Evolutionary conservation across 2,797 vertebrate species (phyloP).

Genomic region (Helostoma temminkii): DNA sequence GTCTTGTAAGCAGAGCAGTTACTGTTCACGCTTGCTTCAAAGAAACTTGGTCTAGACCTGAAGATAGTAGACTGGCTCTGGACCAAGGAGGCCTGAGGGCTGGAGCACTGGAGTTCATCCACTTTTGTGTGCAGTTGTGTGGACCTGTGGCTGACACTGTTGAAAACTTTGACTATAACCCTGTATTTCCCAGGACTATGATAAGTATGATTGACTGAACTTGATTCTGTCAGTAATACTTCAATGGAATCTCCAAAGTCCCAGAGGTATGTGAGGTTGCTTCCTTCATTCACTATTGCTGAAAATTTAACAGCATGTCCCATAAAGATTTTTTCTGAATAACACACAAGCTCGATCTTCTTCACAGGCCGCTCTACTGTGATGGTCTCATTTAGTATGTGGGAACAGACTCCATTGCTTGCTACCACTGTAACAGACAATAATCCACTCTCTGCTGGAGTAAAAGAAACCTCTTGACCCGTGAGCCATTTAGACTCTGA

Average conservation of each 20-base stretch:
- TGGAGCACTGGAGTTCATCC: slow-evolving; percentile 72
- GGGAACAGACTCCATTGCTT: slow-evolving; percentile 76
- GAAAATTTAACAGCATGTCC: slow-evolving; percentile 72
- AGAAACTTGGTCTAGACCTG: slow-evolving; percentile 75
- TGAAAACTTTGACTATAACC: slow-evolving; percentile 74
- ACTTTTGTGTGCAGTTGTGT: slow-evolving; percentile 67
- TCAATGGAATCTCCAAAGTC: slow-evolving; percentile 78
- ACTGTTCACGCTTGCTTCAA: slow-evolving; percentile 82
- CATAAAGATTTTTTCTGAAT: slow-evolving; percentile 69
- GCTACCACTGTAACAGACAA: slow-evolving; percentile 77
- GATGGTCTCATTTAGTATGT: slow-evolving; percentile 56
- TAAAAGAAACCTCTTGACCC: slow-evolving; percentile 78
- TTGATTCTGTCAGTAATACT: slow-evolving; percentile 46
- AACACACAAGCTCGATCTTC: slow-evolving; percentile 60
- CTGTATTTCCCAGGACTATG: slow-evolving; percentile 63
- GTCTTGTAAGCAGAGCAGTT: slow-evolving; percentile 83
- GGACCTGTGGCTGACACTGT: slow-evolving; percentile 77
- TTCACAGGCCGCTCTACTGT: slow-evolving; percentile 77
- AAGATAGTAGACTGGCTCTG: slow-evolving; percentile 68
- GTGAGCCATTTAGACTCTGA: slow-evolving; percentile 41
- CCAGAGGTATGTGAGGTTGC: slow-evolving; percentile 80
- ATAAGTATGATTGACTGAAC: slow-evolving; percentile 72
- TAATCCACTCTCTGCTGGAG: slow-evolving; percentile 68
- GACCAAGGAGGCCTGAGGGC: slow-evolving; percentile 71
- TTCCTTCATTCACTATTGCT: slow-evolving; percentile 64